Evolutionary conservation across 2,888 invertebrate genomes (phyloP).

Genomic region (Galeruca laticollis): DNA sequence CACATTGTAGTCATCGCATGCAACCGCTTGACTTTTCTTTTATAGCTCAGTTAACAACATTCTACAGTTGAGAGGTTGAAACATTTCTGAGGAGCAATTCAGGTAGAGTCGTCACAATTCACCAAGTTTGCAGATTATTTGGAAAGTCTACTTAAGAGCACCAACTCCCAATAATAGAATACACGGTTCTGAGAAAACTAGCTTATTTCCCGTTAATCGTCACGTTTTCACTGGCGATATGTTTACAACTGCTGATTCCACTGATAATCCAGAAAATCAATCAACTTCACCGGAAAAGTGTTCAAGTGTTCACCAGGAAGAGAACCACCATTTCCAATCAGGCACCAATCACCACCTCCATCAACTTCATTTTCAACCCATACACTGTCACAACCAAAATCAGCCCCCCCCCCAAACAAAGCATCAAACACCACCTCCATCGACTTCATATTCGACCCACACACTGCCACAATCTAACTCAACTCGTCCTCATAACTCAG

Average conservation of each 20-base stretch:
- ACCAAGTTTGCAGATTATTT: neutral
- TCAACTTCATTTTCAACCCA: conserved; percentile 20
- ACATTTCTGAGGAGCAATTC: conserved; percentile 25
- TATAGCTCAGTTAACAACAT: neutral
- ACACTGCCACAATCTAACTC: no score
- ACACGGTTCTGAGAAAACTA: no score
- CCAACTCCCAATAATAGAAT: no score
- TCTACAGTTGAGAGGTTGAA: neutral
- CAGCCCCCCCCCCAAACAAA: no score
- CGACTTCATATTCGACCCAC: no score
- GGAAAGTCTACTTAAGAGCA: no score
- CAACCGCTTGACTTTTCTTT: no score
- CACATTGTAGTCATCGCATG: neutral
- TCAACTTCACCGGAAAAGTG: conserved; percentile 19
- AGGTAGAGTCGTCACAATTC: conserved; percentile 15
- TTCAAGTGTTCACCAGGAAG: conserved; percentile 6
- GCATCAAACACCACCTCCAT: no score
- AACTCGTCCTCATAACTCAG: neutral
- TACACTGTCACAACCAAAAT: conserved; percentile 22
- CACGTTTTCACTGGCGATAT: no score
- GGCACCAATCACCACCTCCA: conserved; percentile 28
- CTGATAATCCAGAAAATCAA: no score
- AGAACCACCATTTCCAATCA: conserved; percentile 14
- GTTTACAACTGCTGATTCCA: no score
- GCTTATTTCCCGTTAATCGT: no score